Percentiles rank a stretch among this genome's conserved stretches.
phyloP scores from a whole-genome alignment of 2,888 invertebrate species.

The Seladonia tumulorum region DNA sequence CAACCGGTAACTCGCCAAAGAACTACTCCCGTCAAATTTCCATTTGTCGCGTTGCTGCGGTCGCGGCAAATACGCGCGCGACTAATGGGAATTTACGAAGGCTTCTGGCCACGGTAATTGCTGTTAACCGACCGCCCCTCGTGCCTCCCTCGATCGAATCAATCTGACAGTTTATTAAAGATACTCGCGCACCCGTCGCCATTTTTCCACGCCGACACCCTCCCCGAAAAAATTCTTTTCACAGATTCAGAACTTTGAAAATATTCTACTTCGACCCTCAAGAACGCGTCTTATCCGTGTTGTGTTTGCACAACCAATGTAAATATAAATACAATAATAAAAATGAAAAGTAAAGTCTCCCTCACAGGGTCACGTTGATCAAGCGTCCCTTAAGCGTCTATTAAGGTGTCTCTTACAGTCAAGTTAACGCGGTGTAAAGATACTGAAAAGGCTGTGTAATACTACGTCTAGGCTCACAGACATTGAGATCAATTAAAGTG shows the following conservation, averaged over 20 bases:
- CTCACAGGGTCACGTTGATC: background rate
- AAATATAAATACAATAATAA: no score
- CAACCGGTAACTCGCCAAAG: slow-evolving; percentile 45
- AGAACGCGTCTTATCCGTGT: no score
- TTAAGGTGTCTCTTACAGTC: background rate
- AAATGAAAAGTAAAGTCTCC: no score
- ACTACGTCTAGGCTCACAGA: background rate
- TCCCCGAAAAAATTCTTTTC: no score
- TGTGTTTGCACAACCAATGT: no score
- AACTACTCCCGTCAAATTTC: slow-evolving; percentile 50
- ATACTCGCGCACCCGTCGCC: background rate
- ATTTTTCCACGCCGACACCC: background rate
- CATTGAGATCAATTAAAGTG: background rate
- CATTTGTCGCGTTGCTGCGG: slow-evolving; percentile 48
- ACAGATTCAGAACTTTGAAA: no score
- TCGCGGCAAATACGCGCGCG: slow-evolving; percentile 29
- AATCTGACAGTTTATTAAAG: slow-evolving; percentile 7
- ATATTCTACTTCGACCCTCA: background rate
- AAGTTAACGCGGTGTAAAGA: no score
- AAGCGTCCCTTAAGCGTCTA: background rate
- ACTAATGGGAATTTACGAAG: slow-evolving; percentile 43
- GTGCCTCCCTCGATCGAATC: slow-evolving; percentile 8
- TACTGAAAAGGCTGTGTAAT: no score
- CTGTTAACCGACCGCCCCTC: slow-evolving; percentile 38
- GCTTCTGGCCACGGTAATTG: slow-evolving; percentile 10